A percentile compares a stretch with the other conserved stretches of the same genome.
phyloP scores from a whole-genome alignment of 2,888 invertebrate genomes.

The Temnothorax rugatulus region DNA sequence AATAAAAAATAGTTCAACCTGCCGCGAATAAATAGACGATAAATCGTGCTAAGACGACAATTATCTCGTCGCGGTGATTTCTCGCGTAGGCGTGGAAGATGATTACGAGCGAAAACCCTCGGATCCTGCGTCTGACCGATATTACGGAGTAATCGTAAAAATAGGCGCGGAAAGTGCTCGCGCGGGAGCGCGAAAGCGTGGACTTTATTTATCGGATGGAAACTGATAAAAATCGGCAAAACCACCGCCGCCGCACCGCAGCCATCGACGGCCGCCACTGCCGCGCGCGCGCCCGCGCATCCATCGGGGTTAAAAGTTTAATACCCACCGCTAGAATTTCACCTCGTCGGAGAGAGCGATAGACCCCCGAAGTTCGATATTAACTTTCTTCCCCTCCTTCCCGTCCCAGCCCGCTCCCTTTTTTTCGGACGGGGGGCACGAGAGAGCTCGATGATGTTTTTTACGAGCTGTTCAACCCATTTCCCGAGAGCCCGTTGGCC shows the following conservation, averaged over 20 bases:
- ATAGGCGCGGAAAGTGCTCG: background rate
- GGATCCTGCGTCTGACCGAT: background rate
- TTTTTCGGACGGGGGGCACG: constrained; percentile 36
- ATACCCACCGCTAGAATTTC: constrained; percentile 53
- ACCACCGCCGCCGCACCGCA: constrained; percentile 10
- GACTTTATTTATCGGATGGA: constrained; percentile 47
- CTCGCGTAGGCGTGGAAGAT: background rate
- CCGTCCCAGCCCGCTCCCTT: background rate
- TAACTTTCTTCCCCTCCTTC: constrained; percentile 43
- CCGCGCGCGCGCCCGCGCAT: constrained; percentile 4
- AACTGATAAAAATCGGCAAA: constrained; percentile 58
- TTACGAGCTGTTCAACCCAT: constrained; percentile 58
- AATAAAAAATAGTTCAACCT: background rate
- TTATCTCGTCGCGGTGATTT: background rate
- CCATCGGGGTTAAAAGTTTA: constrained; percentile 58
- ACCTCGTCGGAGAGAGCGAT: constrained; percentile 46
- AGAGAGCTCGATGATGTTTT: constrained; percentile 54
- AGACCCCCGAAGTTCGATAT: constrained; percentile 60
- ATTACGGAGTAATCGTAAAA: constrained; percentile 1
- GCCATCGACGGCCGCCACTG: background rate
- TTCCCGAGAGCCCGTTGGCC: constrained; percentile 51
- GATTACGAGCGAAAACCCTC: background rate
- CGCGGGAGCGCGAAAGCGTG: background rate
- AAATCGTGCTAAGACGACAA: background rate
- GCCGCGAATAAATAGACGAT: background rate